Evolutionary conservation across 64 coral and sea anemone species (phyloP), one percentile per base, ranked within the genome.

Genomic region (Montipora efflorescens): DNA sequence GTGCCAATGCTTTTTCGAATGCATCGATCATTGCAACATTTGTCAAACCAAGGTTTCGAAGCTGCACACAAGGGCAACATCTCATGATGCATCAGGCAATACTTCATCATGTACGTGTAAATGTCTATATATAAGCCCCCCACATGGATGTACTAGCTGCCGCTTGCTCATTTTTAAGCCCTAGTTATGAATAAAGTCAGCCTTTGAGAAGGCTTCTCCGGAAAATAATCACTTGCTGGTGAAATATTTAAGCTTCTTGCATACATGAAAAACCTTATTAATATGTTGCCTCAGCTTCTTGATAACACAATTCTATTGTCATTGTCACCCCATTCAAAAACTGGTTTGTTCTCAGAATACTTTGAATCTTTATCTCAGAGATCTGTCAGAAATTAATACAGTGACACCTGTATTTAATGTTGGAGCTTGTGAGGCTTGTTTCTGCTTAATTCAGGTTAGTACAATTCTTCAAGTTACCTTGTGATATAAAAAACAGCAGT

Each of bases 21-120:
- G 11, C 78, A 80, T 58, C 47, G 48, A 5, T 52, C 78, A 1
- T 12, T 80, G 47, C 2, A 9, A 3, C 47, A 80, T 8, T 16
- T 80, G 78, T 55, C 78, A 19, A 80, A 80, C n/a, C 47, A 53
- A 19, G 78, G 78, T 15, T 80, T 80, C 51, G 78, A 80, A 8
- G 78, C 78, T 52, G 52, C 47, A 14, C 78, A 80, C 52, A 19
- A 80, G 78, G n/a, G 78, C 78, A 16, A 80, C 78, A 49, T 80
- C 78, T 48, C 78, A 80, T 51, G 78, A 80, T 80, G 36, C 78
- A 49, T 58, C 78, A 80, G 78, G 78, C 47, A 22, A 80, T 21
- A 51, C 52, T 49, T 52, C 78, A 80, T 80, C 78, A 80, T 80
- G 78, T 80, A 80, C 8, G 10, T 74, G 4, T 74, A 70, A 9